Base-by-base conservation (phyloP, 2,888 invertebrate species). In the Tenthredo scrophulariae region DNA sequence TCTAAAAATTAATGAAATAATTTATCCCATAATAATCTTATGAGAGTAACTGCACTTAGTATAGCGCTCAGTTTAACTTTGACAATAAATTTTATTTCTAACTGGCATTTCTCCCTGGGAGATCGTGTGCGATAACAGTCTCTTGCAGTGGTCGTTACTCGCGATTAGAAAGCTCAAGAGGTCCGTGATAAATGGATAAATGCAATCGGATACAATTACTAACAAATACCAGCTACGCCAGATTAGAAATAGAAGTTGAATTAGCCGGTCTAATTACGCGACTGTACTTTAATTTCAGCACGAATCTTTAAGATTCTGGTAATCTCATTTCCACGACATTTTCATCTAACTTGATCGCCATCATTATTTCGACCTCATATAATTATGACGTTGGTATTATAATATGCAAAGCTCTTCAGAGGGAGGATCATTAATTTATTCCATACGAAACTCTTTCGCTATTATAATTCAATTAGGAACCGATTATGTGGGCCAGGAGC, bases 151-250 rank as follows among this genome's bases (percentile, higher is more conserved):
- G 26, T 46, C 50, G n/a, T 77, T 77, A 37, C 26, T 58, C 15
- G 40, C 46, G 62, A 80, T 80, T 80, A 80, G 62, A 62, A 40
- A 62, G 58, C 80, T 80, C 80, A 62, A 62, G 80, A 15, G 58
- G 40, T 80, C 40, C 3, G 37, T 80, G 80, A 80, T 37, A 22
- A 80, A 80, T 80, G 80, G 37, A 50, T 22, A 37, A 58, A 50
- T 40, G 80, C 58, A 26, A 40, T 80, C 62, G 80, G 80, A 58
- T 80, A 58, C 62, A 80, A 80, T 80, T 80, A 80, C 58, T n/a
- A 18, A 80, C 62, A 40, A 80, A 80, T 40, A n/a, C 37, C 37
- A 18, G 62, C 9, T 80, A 15, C 5, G 37, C 1, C 26, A 62
- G 80, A 80, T 80, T 80, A 80, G 40, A 62, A 80, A 58, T 18